A percentile compares a stretch with the other conserved stretches of the same genome.
Evolutionary conservation across 2,888 invertebrate genomes (phyloP).

Genomic region (Matsumyia berberina): DNA sequence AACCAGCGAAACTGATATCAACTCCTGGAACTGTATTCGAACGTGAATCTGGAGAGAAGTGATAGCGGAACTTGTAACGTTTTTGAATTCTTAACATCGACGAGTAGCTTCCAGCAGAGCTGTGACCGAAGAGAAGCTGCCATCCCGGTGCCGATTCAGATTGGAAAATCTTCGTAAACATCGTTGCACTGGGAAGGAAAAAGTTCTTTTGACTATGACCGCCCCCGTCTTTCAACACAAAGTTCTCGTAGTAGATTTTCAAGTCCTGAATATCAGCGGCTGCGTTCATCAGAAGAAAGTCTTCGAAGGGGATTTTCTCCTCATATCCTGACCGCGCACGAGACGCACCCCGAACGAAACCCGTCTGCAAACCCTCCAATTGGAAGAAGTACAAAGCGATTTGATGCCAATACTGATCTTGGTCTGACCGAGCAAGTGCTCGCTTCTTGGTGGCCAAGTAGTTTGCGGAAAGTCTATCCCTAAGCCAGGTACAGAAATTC

Average conservation of each 20-base stretch:
- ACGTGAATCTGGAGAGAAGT: conserved; percentile 85
- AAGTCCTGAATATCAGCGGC: conserved; percentile 90
- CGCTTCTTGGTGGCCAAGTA: conserved; percentile 88
- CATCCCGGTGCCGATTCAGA: conserved; percentile 78
- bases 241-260: conserved; percentile 83
- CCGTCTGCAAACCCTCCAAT: conserved; percentile 90
- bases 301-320: conserved; percentile 87
- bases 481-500: conserved; percentile 84
- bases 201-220: conserved; percentile 86
- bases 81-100: conserved; percentile 94
- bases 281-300: conserved; percentile 90
- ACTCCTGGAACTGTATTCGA: conserved; percentile 87
- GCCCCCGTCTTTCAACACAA: conserved; percentile 78
- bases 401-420: conserved; percentile 93
- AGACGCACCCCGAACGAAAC: conserved; percentile 89
- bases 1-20: conserved; percentile 91
- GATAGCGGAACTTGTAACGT: conserved; percentile 92
- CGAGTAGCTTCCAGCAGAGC: conserved; percentile 91
- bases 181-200: conserved; percentile 85
- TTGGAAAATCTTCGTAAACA: conserved; percentile 82
- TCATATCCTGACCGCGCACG: conserved; percentile 87
- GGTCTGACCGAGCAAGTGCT: conserved; percentile 86
- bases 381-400: conserved; percentile 91
- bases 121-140: conserved; percentile 91
- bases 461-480: conserved; percentile 86